phyloP scores from a whole-genome alignment of 2,888 invertebrate genomes.

The Scaptomyza reducta region DNA sequence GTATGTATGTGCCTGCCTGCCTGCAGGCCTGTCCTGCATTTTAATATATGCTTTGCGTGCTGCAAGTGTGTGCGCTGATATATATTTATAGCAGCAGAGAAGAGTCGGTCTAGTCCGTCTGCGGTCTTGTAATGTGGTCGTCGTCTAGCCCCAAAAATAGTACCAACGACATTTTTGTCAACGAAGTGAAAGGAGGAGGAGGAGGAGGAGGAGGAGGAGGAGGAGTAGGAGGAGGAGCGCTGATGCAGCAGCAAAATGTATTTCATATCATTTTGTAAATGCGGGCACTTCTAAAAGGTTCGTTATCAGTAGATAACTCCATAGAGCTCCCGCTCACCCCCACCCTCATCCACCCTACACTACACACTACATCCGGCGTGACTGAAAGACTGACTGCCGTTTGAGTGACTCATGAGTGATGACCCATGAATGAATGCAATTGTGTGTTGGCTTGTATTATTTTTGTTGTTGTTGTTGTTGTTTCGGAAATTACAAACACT shows the following conservation, averaged over 20 bases:
- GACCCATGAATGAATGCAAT: constrained; percentile 47
- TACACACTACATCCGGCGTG: background rate
- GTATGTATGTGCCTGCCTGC: background rate
- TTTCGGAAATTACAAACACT: constrained; percentile 42
- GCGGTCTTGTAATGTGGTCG: constrained; percentile 28
- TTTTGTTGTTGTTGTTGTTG: constrained; percentile 4
- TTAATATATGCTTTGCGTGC: constrained; percentile 6
- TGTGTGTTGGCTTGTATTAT: constrained; percentile 22
- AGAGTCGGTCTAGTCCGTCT: background rate
- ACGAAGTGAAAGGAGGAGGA: background rate
- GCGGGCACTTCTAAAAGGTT: background rate
- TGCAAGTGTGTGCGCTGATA: background rate
- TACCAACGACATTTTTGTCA: constrained; percentile 32
- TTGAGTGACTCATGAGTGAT: constrained; percentile 40
- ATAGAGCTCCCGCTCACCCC: constrained; percentile 1
- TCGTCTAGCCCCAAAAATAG: constrained; percentile 38
- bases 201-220: background rate
- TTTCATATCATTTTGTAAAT: constrained; percentile 13
- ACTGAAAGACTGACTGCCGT: background rate
- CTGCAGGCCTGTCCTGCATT: constrained; percentile 28
- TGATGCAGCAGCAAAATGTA: background rate
- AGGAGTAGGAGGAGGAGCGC: background rate
- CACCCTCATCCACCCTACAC: background rate
- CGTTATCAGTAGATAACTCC: constrained; percentile 31
- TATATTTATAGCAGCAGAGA: constrained; percentile 28